phyloP scores from a whole-genome alignment of 2,113 vertebrate species.

The Campylomormyrus numenius region DNA sequence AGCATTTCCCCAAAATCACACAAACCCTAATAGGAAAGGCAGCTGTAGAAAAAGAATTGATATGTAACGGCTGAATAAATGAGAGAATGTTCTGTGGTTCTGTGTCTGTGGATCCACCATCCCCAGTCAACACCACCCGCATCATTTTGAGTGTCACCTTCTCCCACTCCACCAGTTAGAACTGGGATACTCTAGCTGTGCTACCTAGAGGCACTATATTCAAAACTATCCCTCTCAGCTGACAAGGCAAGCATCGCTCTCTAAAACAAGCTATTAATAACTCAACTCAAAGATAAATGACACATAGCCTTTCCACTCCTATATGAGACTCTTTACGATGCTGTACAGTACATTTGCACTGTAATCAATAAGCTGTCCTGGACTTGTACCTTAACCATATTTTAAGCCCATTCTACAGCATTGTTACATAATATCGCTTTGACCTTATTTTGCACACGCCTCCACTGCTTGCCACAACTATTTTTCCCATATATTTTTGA shows the following conservation, averaged over 20 bases:
- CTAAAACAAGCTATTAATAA: conserved; percentile 5
- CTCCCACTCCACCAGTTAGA: background rate
- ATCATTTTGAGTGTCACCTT: no score
- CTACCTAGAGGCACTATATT: background rate
- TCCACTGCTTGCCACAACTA: background rate
- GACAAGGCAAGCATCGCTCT: background rate
- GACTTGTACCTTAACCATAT: conserved; percentile 5
- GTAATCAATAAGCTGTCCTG: conserved; percentile 11
- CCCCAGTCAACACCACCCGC: background rate
- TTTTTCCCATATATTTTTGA: conserved; percentile 6
- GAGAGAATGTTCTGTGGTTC: background rate
- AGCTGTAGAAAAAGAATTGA: background rate
- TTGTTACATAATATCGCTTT: conserved; percentile 15
- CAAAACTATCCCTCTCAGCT: background rate
- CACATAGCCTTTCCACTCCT: background rate
- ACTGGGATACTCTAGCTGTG: background rate
- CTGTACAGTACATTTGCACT: background rate
- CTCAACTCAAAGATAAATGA: background rate
- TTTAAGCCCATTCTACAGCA: conserved; percentile 19
- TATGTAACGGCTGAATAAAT: background rate
- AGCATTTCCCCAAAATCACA: background rate
- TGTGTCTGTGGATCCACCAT: background rate
- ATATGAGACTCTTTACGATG: background rate
- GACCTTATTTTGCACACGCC: conserved; percentile 18
- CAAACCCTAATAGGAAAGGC: background rate